Base-by-base conservation (phyloP, 1,140 invertebrate genomes). In the Sminthurides bifidus region DNA sequence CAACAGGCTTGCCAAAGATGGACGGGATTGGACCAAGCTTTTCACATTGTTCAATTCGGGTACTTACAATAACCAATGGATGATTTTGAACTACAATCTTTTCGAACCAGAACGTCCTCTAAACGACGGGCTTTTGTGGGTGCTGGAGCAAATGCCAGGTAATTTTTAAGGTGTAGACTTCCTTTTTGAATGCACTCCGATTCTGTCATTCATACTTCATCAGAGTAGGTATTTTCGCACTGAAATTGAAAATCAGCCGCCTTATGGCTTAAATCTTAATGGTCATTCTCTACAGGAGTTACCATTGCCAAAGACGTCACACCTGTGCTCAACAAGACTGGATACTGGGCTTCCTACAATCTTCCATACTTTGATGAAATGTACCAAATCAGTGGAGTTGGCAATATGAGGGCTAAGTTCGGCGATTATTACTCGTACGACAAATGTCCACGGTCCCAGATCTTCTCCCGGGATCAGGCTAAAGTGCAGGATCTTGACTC, bases 41-140 rank as follows among this genome's bases (percentile, higher is more conserved):
- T 70, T 85, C 29, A 72, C 75, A 0, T 66, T 70, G 1, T 80
- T 79, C 68, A 87, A 91, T 71, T 85, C 84, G 55, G 85, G 83
- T 14, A 90, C 87, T 27, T 85, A 87, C 51, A 85, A 83, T 66
- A 88, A 90, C 62, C 87, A 94, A 68, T 96, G 90, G 90, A 79
- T 91, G 56, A 73, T 85, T 8, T 73, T 91, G 0, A 83, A 92
- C 70, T 82, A 78, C 74, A 77, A 78, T 69, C 65, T 71, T 67
- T 82, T 82, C 57, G 71, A 72, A 19, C 75, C 79, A 6, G 68
- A 70, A 6, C 66, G 69, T 23, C 65, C 69, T 17, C 68, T 75
- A 21, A 70, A 73, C 27, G 74, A 77, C 59, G 81, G 74, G 19
- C 67, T 87, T 27, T 68, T 93, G 0, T 83, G 80, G 76, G 74